These are phyloP conservation scores for Fringilla coelebs DNA, from an alignment of 2,797 vertebrate genomes.

Conservation along the genomic window DNA sequence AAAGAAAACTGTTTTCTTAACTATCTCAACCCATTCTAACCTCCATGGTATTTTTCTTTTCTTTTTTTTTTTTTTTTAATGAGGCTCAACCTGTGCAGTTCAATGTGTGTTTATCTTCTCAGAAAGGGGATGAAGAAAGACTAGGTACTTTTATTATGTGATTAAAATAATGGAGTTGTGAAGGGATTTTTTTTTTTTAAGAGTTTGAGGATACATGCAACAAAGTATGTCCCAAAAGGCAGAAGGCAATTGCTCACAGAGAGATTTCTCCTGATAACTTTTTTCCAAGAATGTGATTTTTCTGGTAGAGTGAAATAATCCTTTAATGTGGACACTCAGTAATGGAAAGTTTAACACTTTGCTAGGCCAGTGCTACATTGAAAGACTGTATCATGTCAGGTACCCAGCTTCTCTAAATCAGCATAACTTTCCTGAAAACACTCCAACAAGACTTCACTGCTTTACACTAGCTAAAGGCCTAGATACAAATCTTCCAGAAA, in stretches of 20 bases:
- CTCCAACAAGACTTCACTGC: neutral
- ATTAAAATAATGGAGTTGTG: neutral
- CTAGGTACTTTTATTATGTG: neutral
- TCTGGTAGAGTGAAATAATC: neutral
- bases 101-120: neutral
- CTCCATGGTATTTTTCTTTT: neutral
- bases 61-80: neutral
- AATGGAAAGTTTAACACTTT: neutral
- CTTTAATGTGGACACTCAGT: accelerated
- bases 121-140: neutral
- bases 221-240: neutral
- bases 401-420: neutral
- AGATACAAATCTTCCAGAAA: neutral
- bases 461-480: neutral
- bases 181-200: accelerated
- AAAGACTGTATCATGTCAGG: neutral
- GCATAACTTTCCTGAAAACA: neutral
- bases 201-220: neutral
- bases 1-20: conserved; percentile 13
- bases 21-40: neutral
- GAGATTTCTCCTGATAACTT: neutral
- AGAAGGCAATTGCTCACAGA: neutral
- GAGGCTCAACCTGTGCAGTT: neutral
- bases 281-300: neutral
- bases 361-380: neutral